Evolutionary conservation across 2,888 invertebrate species (phyloP), one percentile per base, ranked within the genome.

Genomic region (Parochlus steinenii): DNA sequence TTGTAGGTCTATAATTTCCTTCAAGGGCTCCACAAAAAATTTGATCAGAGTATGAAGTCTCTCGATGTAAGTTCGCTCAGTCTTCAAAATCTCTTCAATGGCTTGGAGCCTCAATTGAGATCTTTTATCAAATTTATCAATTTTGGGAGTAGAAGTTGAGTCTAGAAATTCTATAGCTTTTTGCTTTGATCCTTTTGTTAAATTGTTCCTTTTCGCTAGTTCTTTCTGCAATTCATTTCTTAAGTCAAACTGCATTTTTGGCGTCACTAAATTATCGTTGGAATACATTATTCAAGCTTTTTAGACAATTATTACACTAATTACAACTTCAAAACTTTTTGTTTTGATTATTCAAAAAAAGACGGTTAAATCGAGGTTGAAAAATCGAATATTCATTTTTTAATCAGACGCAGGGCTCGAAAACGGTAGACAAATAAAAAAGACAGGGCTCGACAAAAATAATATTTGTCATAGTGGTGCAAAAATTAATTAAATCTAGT

Each of bases 11-110:
- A 73, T 54, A 25, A 72, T 53, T 12, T 65, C 60, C 38, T 63
- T 56, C 2, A 71, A 52, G 0, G 74, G 75, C 16, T 61, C 58
- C 52, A 73, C 66, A 47, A 75, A 75, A 49, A 54, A 72, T 47
- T 68, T 64, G 54, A 73, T 68, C 6, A 79, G 59, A 15, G 64
- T 56, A 49, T 76, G 72, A 24, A 80, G 52, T 45, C 79, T 76
- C 14, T 65, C 60, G 12, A 79, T 55, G 51, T 80, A 81, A 6
- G 69, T 66, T 39, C 67, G 65, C 58, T 81, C 80, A 6, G 76
- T 75, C 10, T 66, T 65, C 33, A 78, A 59, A 40, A 79, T 70
- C 57, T 80, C 80, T 47, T 69, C 59, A 15, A 76, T 60, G 1
- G 74, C 69, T 54, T 71, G 70, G n/a, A 50, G 44, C 15, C 62